These are phyloP conservation scores for Paedocypris sp. DNA, from an alignment of 2,113 vertebrate species.

Conservation along the genomic window DNA sequence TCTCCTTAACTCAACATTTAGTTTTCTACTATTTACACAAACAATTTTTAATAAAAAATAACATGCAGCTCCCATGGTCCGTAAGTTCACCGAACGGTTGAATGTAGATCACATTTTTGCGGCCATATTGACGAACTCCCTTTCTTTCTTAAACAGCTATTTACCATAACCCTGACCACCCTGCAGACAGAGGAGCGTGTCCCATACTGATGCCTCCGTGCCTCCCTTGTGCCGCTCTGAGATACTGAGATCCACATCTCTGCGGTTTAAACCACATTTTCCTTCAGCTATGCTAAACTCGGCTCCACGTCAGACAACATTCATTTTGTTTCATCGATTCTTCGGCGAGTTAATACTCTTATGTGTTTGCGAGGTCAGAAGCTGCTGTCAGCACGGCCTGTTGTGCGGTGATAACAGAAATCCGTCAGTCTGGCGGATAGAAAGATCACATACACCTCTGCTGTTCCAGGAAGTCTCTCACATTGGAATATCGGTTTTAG, in stretches of 20 bases:
- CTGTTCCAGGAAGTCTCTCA: neutral
- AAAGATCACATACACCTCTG: neutral
- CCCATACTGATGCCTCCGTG: neutral
- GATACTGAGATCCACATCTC: neutral
- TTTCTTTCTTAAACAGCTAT: too few species aligned
- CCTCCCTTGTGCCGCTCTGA: neutral
- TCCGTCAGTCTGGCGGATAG: neutral
- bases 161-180: neutral
- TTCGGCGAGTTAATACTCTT: neutral
- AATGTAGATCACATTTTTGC: too few species aligned
- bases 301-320: neutral
- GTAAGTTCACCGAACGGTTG: too few species aligned
- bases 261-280: neutral
- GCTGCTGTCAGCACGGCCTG: neutral
- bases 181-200: neutral
- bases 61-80: too few species aligned
- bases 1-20: too few species aligned
- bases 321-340: neutral
- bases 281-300: neutral
- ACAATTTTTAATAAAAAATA: too few species aligned
- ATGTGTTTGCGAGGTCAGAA: conserved; percentile 2
- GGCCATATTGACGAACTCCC: too few species aligned
- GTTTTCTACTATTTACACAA: too few species aligned
- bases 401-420: neutral
- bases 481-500: neutral